Percentiles rank a stretch among this genome's conserved stretches.
Evolutionary conservation across 92 coral and sea anemone species (phyloP).

Genomic region (Micromussa lordhowensis): DNA sequence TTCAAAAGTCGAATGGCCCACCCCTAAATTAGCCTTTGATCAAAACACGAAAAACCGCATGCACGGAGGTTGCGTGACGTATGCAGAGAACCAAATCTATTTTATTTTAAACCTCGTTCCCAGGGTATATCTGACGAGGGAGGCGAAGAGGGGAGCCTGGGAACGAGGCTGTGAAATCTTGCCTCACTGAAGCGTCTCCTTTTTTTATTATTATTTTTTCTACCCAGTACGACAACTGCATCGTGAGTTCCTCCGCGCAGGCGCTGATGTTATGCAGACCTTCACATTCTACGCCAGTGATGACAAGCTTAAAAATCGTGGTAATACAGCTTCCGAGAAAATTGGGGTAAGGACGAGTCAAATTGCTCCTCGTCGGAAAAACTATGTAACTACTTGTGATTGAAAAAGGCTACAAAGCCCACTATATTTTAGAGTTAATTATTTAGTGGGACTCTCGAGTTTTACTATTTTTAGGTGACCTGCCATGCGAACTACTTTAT

Average conservation of each 20-base stretch:
- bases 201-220: background rate
- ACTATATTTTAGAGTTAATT: too few species aligned
- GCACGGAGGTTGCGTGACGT: too few species aligned
- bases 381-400: too few species aligned
- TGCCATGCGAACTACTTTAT: background rate
- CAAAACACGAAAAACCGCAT: too few species aligned
- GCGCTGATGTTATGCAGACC: constrained; percentile 88
- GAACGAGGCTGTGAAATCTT: background rate
- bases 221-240: constrained; percentile 76
- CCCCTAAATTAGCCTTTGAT: too few species aligned
- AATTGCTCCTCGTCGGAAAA: background rate
- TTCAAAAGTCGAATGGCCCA: too few species aligned
- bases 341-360: constrained; percentile 7
- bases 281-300: constrained; percentile 91
- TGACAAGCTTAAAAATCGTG: constrained; percentile 76
- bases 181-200: background rate
- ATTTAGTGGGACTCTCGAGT: too few species aligned
- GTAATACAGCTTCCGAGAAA: constrained; percentile 37
- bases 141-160: too few species aligned
- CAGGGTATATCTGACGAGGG: too few species aligned
- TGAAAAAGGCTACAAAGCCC: too few species aligned
- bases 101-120: too few species aligned
- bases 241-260: constrained; percentile 88
- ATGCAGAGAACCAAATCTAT: too few species aligned
- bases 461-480: background rate